A percentile compares a stretch with the other conserved stretches of the same genome.
These are phyloP conservation scores for Rhagoletis pomonella DNA, from an alignment of 1,140 invertebrate species.

Conservation along the genomic window DNA sequence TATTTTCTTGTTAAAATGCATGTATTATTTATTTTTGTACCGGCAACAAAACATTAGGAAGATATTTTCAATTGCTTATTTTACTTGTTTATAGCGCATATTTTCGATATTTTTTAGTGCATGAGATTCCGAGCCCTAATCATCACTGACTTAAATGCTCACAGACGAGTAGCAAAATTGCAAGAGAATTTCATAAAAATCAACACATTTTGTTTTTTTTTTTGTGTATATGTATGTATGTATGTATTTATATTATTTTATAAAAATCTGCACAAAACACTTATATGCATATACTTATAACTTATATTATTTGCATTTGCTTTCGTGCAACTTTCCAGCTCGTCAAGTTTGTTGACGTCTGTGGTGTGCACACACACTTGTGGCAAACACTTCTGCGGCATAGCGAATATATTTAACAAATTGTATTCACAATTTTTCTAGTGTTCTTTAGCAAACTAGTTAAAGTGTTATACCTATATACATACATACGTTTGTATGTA, in stretches of 20 bases:
- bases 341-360: slow-evolving; percentile 34
- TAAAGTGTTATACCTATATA: not conserved
- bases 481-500: not conserved
- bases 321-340: not conserved
- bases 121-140: no score
- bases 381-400: not conserved
- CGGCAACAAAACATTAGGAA: no score
- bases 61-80: no score
- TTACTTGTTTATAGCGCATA: no score
- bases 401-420: not conserved
- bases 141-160: no score
- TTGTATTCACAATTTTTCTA: not conserved
- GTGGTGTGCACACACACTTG: not conserved
- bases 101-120: no score
- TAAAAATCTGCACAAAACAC: no score
- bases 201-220: no score
- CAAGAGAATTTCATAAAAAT: no score
- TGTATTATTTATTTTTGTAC: no score
- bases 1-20: no score
- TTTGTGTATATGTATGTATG: not conserved
- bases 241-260: not conserved
- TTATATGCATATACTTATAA: not conserved
- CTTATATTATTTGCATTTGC: not conserved
- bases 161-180: no score
- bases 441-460: not conserved